Percentiles rank a stretch among this genome's conserved stretches.
These are phyloP conservation scores for Zosterops lateralis DNA, from an alignment of 2,113 vertebrate genomes.

Conservation along the genomic window DNA sequence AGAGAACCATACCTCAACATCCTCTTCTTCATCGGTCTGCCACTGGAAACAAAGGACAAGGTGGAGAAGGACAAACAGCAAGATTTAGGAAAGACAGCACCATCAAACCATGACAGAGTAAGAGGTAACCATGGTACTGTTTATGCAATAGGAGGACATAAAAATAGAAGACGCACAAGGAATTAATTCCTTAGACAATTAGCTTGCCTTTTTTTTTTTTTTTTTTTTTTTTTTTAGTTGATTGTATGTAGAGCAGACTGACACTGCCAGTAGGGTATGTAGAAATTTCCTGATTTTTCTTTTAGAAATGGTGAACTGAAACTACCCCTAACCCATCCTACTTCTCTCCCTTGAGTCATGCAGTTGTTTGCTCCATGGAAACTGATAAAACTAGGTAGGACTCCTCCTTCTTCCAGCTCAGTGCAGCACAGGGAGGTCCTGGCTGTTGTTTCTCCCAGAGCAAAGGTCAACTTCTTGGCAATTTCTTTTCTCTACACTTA, in stretches of 20 bases:
- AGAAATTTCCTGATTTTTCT: neutral
- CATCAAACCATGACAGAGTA: neutral
- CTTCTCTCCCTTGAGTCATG: neutral
- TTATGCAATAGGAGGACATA: neutral
- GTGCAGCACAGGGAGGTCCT: slow-evolving; percentile 25
- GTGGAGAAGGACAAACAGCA: slow-evolving; percentile 69
- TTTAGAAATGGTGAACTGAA: neutral
- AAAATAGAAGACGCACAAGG: neutral
- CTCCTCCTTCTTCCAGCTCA: neutral
- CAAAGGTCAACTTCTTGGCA: slow-evolving; percentile 34
- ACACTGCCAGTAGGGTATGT: neutral
- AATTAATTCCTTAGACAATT: neutral
- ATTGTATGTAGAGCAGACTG: neutral
- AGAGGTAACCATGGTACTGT: slow-evolving; percentile 7
- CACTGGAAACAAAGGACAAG: slow-evolving; percentile 59
- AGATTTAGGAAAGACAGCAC: slow-evolving; percentile 63
- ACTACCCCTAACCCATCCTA: neutral
- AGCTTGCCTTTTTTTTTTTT: neutral
- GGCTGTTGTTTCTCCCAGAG: neutral
- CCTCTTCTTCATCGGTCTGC: slow-evolving; percentile 92
- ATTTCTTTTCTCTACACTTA: neutral
- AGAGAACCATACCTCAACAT: slow-evolving; percentile 80
- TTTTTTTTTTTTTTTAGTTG: neutral
- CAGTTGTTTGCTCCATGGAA: neutral
- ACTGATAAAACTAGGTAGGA: neutral